These are phyloP conservation scores for Blastobasis adustella DNA, from an alignment of 2,888 invertebrate genomes.

Conservation along the genomic window DNA sequence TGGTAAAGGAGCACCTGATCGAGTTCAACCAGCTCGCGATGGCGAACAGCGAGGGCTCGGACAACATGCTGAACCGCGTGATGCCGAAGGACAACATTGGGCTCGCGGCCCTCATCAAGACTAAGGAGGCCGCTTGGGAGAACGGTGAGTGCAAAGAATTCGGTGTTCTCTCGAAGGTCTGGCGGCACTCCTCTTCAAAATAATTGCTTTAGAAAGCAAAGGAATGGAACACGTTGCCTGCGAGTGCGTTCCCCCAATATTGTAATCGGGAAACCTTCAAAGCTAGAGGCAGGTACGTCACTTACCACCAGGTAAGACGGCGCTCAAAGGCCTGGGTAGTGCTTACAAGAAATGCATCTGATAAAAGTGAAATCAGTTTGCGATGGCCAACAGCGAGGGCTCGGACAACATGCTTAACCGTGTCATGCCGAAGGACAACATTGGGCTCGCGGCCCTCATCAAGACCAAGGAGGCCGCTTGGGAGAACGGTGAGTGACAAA, in stretches of 20 bases:
- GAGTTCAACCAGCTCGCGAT: conserved; percentile 99
- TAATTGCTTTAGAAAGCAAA: too few relatives aligned
- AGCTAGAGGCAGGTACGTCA: too few relatives aligned
- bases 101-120: conserved; percentile 94
- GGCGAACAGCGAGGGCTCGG: conserved; percentile 98
- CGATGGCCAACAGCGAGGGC: conserved; percentile 98
- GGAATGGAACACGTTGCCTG: too few relatives aligned
- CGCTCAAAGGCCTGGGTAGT: too few relatives aligned
- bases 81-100: conserved; percentile 99
- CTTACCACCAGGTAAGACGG: too few relatives aligned
- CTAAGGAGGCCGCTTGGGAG: conserved; percentile 96
- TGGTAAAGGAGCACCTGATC: conserved; percentile 96
- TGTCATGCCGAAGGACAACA: conserved; percentile 99
- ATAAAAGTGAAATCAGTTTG: conserved; percentile 98
- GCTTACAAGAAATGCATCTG: too few relatives aligned
- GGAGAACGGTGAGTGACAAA: conserved; percentile 69
- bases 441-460: conserved; percentile 95
- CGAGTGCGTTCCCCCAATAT: too few relatives aligned
- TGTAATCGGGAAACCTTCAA: too few relatives aligned
- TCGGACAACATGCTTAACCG: conserved; percentile 98
- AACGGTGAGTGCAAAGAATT: conserved; percentile 80
- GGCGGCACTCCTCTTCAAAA: too few relatives aligned
- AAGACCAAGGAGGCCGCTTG: conserved; percentile 96
- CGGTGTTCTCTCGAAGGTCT: too few relatives aligned
- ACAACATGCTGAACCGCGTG: conserved; percentile 98